A percentile compares a stretch with the other conserved stretches of the same genome.
These are phyloP conservation scores for Cephus rjabovi DNA, from an alignment of 2,888 invertebrate species.

Conservation along the genomic window DNA sequence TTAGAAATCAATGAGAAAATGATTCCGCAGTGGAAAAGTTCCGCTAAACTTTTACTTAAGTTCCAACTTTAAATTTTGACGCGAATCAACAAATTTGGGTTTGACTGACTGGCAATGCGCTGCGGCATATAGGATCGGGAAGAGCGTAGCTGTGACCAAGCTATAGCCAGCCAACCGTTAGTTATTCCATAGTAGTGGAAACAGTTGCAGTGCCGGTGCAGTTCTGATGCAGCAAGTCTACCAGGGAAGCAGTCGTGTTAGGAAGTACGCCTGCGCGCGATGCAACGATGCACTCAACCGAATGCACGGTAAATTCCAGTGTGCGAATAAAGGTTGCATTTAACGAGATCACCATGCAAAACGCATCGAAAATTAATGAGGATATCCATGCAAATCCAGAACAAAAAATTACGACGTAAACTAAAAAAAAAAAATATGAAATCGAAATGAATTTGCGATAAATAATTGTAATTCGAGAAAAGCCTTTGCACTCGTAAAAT, in stretches of 20 bases:
- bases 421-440: too few relatives aligned
- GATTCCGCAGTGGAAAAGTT: not conserved
- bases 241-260: conserved; percentile 35
- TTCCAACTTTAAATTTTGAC: not conserved
- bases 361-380: not conserved
- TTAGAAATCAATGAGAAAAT: not conserved
- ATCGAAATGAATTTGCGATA: too few relatives aligned
- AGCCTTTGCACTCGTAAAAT: too few relatives aligned
- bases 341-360: not conserved
- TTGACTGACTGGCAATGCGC: not conserved
- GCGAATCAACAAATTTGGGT: not conserved
- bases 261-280: conserved; percentile 24
- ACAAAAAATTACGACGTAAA: not conserved
- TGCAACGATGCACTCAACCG: conserved; percentile 28
- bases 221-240: conserved; percentile 38
- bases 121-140: not conserved
- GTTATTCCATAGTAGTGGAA: not conserved
- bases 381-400: not conserved
- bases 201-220: conserved; percentile 35
- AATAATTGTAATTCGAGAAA: too few relatives aligned
- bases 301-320: not conserved
- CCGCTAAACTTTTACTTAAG: not conserved
- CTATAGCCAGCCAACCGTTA: not conserved
- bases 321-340: not conserved
- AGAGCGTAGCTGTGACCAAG: not conserved